These are phyloP conservation scores for Branchellion lobata DNA, from an alignment of 2,888 invertebrate genomes.

Conservation along the genomic window DNA sequence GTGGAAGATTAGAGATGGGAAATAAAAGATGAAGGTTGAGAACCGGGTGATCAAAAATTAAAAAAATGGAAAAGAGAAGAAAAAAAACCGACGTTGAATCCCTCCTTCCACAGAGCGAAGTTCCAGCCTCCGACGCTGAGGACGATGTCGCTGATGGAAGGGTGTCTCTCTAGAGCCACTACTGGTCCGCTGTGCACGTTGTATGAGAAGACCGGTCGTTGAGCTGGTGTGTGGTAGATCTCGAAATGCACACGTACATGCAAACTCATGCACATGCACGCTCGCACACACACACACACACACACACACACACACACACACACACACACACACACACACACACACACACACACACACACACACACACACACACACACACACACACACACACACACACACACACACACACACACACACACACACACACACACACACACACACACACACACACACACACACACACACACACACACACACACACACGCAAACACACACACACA, in stretches of 20 bases:
- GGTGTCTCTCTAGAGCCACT: conserved; percentile 65
- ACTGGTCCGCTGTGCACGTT: conserved; percentile 60
- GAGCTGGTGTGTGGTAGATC: conserved; percentile 53
- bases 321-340: background rate
- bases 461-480: conserved; percentile 19
- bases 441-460: conserved; percentile 23
- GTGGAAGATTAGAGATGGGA: too few species aligned
- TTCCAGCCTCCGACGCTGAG: conserved; percentile 75
- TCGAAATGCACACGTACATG: too few species aligned
- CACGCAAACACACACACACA: conserved; percentile 11
- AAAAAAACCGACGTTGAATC: too few species aligned
- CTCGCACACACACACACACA: too few species aligned
- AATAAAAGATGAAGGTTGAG: too few species aligned
- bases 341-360: conserved; percentile 23
- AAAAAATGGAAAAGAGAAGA: too few species aligned
- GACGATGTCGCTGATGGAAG: conserved; percentile 68
- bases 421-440: conserved; percentile 30
- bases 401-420: conserved; percentile 13
- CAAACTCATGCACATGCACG: too few species aligned
- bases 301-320: background rate
- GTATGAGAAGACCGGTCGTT: conserved; percentile 61
- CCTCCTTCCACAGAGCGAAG: conserved; percentile 75
- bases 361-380: conserved; percentile 17
- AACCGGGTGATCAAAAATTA: too few species aligned
- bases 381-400: conserved; percentile 18